Conservation (phyloP, 2,888 invertebrate species). For the Didymodactylos carnosus region DNA sequence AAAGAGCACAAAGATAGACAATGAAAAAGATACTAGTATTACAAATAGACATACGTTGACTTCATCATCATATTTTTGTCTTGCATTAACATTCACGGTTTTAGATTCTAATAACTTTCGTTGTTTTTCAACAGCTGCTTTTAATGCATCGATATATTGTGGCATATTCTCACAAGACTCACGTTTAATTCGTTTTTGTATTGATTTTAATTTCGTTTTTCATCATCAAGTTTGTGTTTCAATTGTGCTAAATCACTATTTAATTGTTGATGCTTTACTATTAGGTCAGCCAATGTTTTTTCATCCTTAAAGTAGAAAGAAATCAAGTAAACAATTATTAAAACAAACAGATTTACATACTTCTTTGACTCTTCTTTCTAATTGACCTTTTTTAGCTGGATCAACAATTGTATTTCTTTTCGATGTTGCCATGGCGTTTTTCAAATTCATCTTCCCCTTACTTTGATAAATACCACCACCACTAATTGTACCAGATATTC, state of each 20-base stretch:
- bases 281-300: neutral
- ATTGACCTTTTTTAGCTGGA: neutral
- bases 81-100: neutral
- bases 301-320: too few species aligned
- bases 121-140: neutral
- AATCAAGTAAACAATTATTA: too few species aligned
- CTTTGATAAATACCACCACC: conserved; percentile 60
- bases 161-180: neutral
- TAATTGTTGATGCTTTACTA: neutral
- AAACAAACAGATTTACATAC: too few species aligned
- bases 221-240: neutral
- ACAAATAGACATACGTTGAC: too few species aligned
- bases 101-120: neutral
- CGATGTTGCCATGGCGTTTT: conserved; percentile 22
- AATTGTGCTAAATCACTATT: neutral
- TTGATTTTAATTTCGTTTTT: neutral
- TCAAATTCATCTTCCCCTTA: conserved; percentile 61
- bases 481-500: conserved; percentile 69
- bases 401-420: neutral
- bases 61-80: conserved; percentile 11
- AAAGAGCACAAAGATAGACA: too few species aligned
- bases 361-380: neutral
- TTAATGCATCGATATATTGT: neutral
- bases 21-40: too few species aligned
- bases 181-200: neutral